Conservation (phyloP, 1,140 invertebrate genomes). For the Hylaeus anthracinus region DNA sequence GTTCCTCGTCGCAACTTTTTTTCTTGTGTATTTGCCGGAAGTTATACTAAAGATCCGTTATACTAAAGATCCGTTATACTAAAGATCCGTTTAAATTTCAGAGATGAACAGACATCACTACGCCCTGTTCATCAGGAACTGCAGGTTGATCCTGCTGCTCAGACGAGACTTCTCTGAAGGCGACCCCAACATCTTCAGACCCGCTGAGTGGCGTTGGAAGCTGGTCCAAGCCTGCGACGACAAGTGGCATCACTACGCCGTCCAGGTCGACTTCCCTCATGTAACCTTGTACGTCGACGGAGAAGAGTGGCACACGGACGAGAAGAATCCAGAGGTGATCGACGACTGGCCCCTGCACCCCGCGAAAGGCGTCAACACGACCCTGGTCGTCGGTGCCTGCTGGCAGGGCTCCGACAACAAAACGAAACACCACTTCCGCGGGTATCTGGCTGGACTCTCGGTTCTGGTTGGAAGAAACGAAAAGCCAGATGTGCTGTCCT, state of each 20-base stretch:
- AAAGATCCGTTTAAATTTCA: constrained; percentile 76
- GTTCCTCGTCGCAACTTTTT: too few species aligned
- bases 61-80: constrained; percentile 8
- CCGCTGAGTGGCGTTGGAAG: constrained; percentile 99
- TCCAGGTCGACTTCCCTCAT: constrained; percentile 95
- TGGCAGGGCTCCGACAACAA: constrained; percentile 97
- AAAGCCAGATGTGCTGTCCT: constrained; percentile 89
- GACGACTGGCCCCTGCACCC: constrained; percentile 99
- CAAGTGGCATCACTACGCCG: constrained; percentile 98
- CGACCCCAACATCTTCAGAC: constrained; percentile 96
- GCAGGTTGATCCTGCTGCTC: constrained; percentile 95
- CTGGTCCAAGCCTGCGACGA: constrained; percentile 96
- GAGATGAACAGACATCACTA: constrained; percentile 99
- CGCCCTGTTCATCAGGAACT: constrained; percentile 97
- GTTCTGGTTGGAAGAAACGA: constrained; percentile 91
- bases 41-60: constrained; percentile 28
- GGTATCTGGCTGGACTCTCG: constrained; percentile 93
- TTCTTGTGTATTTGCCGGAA: too few species aligned
- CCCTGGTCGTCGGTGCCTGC: constrained; percentile 96
- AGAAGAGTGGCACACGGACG: constrained; percentile 87
- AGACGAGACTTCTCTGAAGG: constrained; percentile 95
- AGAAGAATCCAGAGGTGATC: constrained; percentile 97
- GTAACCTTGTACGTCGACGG: constrained; percentile 95
- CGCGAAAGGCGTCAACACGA: constrained; percentile 95
- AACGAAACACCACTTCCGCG: constrained; percentile 93